Percentiles rank a stretch among this genome's conserved stretches.
Conservation (phyloP, 2,888 invertebrate species). For the Carterocephalus palaemon region DNA sequence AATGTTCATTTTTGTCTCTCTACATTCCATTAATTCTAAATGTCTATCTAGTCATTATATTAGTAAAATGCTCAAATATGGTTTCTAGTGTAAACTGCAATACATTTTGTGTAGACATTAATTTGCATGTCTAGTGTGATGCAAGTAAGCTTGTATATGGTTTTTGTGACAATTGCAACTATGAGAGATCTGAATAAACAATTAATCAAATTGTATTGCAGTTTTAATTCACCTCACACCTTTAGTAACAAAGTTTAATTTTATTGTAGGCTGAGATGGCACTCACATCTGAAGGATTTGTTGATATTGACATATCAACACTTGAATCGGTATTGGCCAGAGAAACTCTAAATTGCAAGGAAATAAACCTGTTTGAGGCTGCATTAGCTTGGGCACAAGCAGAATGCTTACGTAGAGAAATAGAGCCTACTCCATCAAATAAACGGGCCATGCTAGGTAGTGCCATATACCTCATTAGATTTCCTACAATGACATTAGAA, state of each 20-base stretch:
- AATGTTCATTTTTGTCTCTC: slow-evolving; percentile 23
- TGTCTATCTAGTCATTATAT: slow-evolving; percentile 34
- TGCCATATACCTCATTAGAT: slow-evolving; percentile 91
- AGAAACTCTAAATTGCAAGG: slow-evolving; percentile 97
- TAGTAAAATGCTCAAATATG: slow-evolving; percentile 5
- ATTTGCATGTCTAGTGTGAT: slow-evolving; percentile 53
- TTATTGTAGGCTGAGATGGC: slow-evolving; percentile 94
- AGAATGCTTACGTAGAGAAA: slow-evolving; percentile 90
- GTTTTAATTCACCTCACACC: slow-evolving; percentile 65
- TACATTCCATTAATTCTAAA: slow-evolving; percentile 21
- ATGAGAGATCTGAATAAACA: slow-evolving; percentile 63
- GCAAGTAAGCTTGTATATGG: slow-evolving; percentile 52
- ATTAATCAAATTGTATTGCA: slow-evolving; percentile 77
- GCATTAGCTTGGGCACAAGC: slow-evolving; percentile 95
- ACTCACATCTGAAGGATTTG: slow-evolving; percentile 95
- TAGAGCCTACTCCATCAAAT: slow-evolving; percentile 89
- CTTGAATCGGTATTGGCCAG: slow-evolving; percentile 93
- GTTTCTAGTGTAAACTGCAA: slow-evolving; percentile 60
- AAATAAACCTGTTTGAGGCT: slow-evolving; percentile 93
- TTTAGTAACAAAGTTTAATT: slow-evolving; percentile 38
- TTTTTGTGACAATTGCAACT: slow-evolving; percentile 53
- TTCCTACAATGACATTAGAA: slow-evolving; percentile 96
- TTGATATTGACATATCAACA: slow-evolving; percentile 96
- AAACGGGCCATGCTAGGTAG: slow-evolving; percentile 85
- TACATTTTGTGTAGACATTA: slow-evolving; percentile 61